Percentiles rank a stretch among this genome's conserved stretches.
Conservation (phyloP, 2,888 invertebrate species). For the Xestia xanthographa region DNA sequence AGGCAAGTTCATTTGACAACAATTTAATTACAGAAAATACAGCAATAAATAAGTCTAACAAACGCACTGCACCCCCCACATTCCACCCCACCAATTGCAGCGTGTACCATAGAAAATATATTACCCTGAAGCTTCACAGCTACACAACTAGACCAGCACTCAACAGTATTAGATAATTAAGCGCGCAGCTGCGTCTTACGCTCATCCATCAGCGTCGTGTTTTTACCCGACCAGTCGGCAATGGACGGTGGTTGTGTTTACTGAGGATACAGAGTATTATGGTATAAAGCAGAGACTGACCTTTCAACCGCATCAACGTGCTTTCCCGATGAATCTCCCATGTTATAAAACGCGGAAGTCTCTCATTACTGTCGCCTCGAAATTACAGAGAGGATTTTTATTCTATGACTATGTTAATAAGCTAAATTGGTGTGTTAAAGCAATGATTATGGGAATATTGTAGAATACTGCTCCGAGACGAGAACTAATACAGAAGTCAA, state of each 20-base stretch:
- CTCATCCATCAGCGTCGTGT: constrained; percentile 67
- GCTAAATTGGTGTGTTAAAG: no score
- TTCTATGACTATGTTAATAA: no score
- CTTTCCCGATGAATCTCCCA: neutral
- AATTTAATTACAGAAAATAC: constrained; percentile 29
- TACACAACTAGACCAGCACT: constrained; percentile 51
- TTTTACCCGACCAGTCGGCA: constrained; percentile 47
- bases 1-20: neutral
- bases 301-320: no score
- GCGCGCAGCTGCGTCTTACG: constrained; percentile 66
- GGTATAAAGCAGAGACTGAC: neutral
- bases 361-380: no score
- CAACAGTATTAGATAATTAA: constrained; percentile 66
- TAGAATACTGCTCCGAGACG: no score
- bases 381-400: no score
- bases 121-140: constrained; percentile 27
- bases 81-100: constrained; percentile 37
- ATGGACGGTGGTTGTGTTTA: constrained; percentile 37
- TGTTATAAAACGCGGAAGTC: neutral
- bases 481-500: no score
- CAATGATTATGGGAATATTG: no score
- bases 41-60: constrained; percentile 36
- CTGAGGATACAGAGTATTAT: constrained; percentile 23
- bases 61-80: constrained; percentile 24
- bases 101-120: constrained; percentile 41